These are phyloP conservation scores for Sesamia inferens DNA, from an alignment of 2,888 invertebrate genomes.

Conservation along the genomic window DNA sequence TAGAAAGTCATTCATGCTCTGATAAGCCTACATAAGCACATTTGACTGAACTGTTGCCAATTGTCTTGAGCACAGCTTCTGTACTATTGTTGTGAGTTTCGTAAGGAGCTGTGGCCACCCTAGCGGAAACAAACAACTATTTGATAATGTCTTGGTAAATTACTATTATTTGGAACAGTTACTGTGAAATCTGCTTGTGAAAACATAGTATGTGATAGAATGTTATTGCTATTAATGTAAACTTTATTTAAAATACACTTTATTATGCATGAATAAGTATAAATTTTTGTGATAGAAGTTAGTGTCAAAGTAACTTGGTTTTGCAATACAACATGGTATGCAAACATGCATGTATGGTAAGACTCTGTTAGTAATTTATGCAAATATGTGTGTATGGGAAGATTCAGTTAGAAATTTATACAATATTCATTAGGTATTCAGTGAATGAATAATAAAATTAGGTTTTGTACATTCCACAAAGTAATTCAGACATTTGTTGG, in stretches of 20 bases:
- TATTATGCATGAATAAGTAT: conserved; percentile 33
- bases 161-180: conserved; percentile 39
- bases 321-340: conserved; percentile 15
- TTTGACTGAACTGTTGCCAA: conserved; percentile 81
- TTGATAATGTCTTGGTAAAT: conserved; percentile 51
- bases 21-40: conserved; percentile 84
- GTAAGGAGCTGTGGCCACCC: conserved; percentile 79
- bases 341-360: conserved; percentile 25
- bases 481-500: background rate
- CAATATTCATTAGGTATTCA: background rate
- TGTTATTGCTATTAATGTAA: conserved; percentile 30
- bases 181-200: conserved; percentile 26
- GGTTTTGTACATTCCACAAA: conserved; percentile 5
- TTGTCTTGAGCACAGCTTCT: conserved; percentile 84
- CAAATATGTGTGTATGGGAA: conserved; percentile 26
- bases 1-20: conserved; percentile 90
- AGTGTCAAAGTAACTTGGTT: conserved; percentile 26
- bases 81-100: conserved; percentile 85
- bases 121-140: conserved; percentile 76
- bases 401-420: conserved; percentile 10
- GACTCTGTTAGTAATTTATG: conserved; percentile 19
- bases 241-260: conserved; percentile 14
- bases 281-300: conserved; percentile 53
- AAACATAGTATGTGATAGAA: conserved; percentile 29
- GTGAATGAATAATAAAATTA: conserved; percentile 5